Percentiles rank a stretch among this genome's conserved stretches.
These are phyloP conservation scores for Ormyrus pomaceus DNA, from an alignment of 2,888 invertebrate species.

Conservation along the genomic window DNA sequence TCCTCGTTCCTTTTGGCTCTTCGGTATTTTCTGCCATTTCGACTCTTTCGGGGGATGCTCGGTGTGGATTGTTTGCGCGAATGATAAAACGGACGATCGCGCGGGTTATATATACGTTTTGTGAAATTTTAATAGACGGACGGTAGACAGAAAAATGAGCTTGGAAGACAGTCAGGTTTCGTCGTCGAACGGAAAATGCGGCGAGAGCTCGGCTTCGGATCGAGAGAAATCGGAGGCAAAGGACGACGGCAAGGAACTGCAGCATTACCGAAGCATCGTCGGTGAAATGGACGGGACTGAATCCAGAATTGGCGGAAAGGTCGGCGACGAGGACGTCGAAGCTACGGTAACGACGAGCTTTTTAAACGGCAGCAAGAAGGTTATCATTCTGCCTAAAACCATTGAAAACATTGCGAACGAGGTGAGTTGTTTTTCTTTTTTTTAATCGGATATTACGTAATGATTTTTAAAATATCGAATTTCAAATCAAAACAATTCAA, in stretches of 20 bases:
- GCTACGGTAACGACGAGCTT: not conserved
- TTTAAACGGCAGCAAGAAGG: not conserved
- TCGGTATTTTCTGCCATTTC: not conserved
- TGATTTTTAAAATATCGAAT: no score
- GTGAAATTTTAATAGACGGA: no score
- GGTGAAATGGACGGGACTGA: not conserved
- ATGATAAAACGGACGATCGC: no score
- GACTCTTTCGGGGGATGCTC: not conserved
- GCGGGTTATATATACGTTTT: no score
- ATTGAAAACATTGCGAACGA: not conserved
- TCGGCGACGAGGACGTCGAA: not conserved
- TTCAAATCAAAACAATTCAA: no score
- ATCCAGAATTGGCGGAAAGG: not conserved
- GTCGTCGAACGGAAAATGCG: not conserved
- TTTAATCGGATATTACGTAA: no score
- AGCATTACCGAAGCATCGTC: not conserved
- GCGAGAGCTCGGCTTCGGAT: not conserved
- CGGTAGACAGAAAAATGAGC: slow-evolving; percentile 16
- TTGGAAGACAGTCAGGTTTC: not conserved
- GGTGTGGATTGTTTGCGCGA: not conserved
- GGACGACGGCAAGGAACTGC: not conserved
- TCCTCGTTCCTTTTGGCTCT: not conserved
- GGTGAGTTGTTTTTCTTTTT: not conserved
- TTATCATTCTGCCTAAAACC: not conserved
- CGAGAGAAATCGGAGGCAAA: not conserved